Percentiles rank a stretch among this genome's conserved stretches.
These are phyloP conservation scores for Phrynosoma platyrhinos DNA, from an alignment of 2,113 vertebrate species.

Conservation along the genomic window DNA sequence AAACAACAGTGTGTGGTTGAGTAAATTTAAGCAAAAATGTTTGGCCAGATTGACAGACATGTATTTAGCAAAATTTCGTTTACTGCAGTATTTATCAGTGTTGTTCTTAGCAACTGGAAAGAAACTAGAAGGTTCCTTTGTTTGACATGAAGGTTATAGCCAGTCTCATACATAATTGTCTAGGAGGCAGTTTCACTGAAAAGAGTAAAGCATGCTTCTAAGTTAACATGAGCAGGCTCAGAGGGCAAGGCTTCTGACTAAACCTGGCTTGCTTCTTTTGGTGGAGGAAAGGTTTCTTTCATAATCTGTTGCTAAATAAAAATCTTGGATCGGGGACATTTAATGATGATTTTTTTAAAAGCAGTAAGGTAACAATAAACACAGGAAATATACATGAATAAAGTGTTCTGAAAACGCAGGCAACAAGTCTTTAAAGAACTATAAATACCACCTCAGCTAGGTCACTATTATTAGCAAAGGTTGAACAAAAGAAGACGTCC, in stretches of 20 bases:
- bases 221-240: conserved; percentile 48
- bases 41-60: conserved; percentile 27
- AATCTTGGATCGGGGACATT: conserved; percentile 76
- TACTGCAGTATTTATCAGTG: conserved; percentile 16
- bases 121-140: conserved; percentile 68
- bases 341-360: conserved; percentile 64
- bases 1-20: background rate
- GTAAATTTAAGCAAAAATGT: background rate
- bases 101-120: conserved; percentile 45
- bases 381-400: conserved; percentile 92
- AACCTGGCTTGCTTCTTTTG: conserved; percentile 71
- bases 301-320: conserved; percentile 80
- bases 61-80: conserved; percentile 10
- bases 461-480: conserved; percentile 90
- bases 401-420: conserved; percentile 81
- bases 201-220: background rate
- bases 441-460: conserved; percentile 86
- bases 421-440: conserved; percentile 81
- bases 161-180: background rate
- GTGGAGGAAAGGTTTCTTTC: conserved; percentile 80
- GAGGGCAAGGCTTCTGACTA: conserved; percentile 63
- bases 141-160: conserved; percentile 26
- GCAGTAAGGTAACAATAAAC: conserved; percentile 81
- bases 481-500: conserved; percentile 93
- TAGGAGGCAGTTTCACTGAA: background rate